Conservation (phyloP, 2,113 vertebrate species). For the Regulus satrapa region DNA sequence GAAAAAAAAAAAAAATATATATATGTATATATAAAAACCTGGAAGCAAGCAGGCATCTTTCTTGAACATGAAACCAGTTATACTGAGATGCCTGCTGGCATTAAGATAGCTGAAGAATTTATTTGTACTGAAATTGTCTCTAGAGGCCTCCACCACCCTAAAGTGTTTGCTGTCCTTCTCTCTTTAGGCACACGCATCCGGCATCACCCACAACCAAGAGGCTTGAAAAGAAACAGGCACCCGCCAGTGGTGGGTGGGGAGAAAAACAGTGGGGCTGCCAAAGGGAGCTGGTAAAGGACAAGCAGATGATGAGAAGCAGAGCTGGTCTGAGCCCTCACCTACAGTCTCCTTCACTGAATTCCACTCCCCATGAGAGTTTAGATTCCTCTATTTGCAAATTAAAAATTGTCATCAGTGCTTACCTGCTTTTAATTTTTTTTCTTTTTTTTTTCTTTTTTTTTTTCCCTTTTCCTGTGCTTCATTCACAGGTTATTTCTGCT, state of each 20-base stretch:
- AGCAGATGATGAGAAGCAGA: not conserved
- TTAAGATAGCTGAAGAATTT: not conserved
- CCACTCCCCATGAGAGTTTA: not conserved
- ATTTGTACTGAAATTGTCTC: not conserved
- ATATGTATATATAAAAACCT: too few relatives aligned
- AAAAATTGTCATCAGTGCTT: accelerated
- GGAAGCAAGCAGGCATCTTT: not conserved
- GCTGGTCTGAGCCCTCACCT: not conserved
- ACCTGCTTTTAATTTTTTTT: not conserved
- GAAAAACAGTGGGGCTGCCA: not conserved
- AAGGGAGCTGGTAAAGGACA: not conserved
- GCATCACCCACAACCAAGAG: not conserved
- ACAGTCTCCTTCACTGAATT: accelerated
- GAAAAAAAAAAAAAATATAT: not conserved
- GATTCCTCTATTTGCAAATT: not conserved
- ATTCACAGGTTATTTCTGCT: not conserved
- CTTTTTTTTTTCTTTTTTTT: too few relatives aligned
- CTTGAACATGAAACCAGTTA: not conserved
- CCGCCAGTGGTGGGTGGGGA: accelerated
- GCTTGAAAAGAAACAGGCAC: conserved; percentile 8
- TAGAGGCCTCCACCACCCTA: not conserved
- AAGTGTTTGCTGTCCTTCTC: not conserved
- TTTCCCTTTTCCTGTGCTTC: not conserved
- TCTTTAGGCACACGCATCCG: not conserved
- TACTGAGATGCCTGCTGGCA: not conserved